Percentiles rank a stretch among this genome's conserved stretches.
phyloP scores from a whole-genome alignment of 2,797 vertebrate genomes.

The Odontamblyopus lacepedii region DNA sequence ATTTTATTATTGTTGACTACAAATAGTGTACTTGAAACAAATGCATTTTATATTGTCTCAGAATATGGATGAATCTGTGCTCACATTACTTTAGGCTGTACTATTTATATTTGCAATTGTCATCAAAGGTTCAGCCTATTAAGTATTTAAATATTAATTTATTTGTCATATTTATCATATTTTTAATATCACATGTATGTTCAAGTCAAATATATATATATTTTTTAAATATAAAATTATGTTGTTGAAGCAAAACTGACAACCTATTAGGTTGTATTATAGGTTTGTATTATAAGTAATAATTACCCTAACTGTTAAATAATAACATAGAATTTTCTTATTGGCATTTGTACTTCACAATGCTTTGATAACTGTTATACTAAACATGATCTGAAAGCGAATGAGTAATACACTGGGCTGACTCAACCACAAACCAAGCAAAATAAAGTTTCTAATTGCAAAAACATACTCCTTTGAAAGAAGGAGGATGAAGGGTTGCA shows the following conservation, averaged over 20 bases:
- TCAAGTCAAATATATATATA: not conserved
- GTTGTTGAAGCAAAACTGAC: not conserved
- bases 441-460: constrained; percentile 5
- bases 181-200: not conserved
- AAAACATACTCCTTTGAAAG: constrained; percentile 10
- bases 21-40: too few species aligned
- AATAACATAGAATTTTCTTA: not conserved
- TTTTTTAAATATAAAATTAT: not conserved
- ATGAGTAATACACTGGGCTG: not conserved
- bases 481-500: not conserved
- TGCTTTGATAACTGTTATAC: not conserved
- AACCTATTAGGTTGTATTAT: not conserved
- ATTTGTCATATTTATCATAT: not conserved
- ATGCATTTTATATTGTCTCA: too few species aligned
- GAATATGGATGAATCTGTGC: too few species aligned
- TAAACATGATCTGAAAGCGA: not conserved
- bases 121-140: not conserved
- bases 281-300: not conserved
- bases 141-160: not conserved
- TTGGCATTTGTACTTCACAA: not conserved
- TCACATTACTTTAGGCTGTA: not conserved
- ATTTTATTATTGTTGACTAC: too few species aligned
- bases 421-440: not conserved
- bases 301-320: not conserved
- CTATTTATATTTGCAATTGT: not conserved